Conservation (phyloP, 2,797 vertebrate species). For the Simalia tracyae region DNA sequence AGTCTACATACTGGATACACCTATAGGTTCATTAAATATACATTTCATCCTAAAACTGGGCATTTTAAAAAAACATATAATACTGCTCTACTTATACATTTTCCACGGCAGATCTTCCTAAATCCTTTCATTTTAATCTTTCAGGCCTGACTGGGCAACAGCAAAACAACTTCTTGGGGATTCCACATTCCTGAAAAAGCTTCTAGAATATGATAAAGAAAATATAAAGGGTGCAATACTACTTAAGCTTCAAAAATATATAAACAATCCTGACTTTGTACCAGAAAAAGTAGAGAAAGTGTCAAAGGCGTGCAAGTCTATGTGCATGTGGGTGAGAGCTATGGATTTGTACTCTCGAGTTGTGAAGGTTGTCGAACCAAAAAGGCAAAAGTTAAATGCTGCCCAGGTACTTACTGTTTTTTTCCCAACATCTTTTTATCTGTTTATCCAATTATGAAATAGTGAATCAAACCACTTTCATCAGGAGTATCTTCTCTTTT, state of each 20-base stretch:
- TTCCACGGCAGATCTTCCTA: conserved; percentile 17
- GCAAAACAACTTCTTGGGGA: conserved; percentile 85
- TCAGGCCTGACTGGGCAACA: conserved; percentile 81
- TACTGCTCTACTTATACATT: conserved; percentile 19
- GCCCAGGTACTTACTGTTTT: conserved; percentile 74
- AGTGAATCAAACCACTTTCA: neutral
- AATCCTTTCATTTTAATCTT: conserved; percentile 13
- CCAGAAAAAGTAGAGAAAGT: conserved; percentile 86
- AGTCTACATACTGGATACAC: neutral
- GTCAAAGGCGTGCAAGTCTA: conserved; percentile 83
- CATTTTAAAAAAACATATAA: neutral
- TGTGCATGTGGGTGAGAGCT: conserved; percentile 88
- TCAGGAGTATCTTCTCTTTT: neutral
- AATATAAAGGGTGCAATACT: conserved; percentile 82
- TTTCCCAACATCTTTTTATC: neutral
- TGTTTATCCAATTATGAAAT: neutral
- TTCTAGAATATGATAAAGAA: conserved; percentile 84
- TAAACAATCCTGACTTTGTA: conserved; percentile 83
- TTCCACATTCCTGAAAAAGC: conserved; percentile 79
- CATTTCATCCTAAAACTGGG: neutral
- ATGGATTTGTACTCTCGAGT: conserved; percentile 84
- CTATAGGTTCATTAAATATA: neutral
- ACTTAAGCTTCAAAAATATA: conserved; percentile 81
- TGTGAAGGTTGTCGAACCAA: conserved; percentile 82
- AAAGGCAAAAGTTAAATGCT: conserved; percentile 79